Evolutionary conservation across 2,113 vertebrate species (phyloP).

Genomic region (Rhipidura dahli): DNA sequence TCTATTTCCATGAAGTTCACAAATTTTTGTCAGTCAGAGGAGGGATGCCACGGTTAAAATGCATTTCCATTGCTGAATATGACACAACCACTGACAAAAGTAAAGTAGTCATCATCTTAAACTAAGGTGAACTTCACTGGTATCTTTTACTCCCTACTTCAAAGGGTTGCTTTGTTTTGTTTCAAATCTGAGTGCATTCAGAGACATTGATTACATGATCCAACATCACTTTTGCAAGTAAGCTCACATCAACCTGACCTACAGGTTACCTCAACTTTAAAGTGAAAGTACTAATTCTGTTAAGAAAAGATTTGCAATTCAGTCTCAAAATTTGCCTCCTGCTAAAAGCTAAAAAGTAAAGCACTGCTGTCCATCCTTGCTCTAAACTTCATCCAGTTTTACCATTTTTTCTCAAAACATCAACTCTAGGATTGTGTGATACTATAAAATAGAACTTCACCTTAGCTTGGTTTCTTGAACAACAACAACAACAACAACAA

Average conservation of each 20-base stretch:
- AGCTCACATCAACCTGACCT: neutral
- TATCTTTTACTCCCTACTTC: neutral
- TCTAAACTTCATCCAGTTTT: neutral
- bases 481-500: neutral
- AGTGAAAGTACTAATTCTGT: neutral
- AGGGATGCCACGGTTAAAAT: neutral
- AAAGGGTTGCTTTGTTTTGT: neutral
- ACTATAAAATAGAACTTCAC: neutral
- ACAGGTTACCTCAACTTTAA: neutral
- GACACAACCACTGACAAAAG: neutral
- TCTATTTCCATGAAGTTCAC: neutral
- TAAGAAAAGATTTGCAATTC: neutral
- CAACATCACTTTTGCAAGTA: neutral
- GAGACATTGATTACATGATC: neutral
- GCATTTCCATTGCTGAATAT: neutral
- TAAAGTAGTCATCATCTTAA: neutral
- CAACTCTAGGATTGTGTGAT: neutral
- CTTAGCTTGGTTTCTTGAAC: neutral
- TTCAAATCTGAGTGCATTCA: neutral
- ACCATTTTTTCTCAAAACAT: neutral
- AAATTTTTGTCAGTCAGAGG: neutral
- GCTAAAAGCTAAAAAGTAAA: neutral
- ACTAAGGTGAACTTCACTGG: neutral
- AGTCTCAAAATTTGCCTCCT: neutral
- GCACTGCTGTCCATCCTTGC: neutral